Percentiles rank a stretch among this genome's conserved stretches.
Evolutionary conservation across 2,888 invertebrate species (phyloP).

Genomic region (Emmelina monodactyla): DNA sequence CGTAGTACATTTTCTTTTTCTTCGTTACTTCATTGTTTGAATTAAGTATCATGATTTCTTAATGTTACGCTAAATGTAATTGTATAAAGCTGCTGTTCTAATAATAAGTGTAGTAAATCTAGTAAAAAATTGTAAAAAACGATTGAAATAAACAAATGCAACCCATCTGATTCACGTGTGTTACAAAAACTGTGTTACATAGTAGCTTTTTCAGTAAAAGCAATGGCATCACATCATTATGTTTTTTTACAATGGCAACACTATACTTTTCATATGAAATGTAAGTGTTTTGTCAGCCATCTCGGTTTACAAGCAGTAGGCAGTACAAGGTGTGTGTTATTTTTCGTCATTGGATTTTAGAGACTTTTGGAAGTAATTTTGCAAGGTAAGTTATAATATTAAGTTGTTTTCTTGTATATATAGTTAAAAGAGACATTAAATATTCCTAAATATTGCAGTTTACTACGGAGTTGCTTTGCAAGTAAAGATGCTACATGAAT

Average conservation of each 20-base stretch:
- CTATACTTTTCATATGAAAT: background rate
- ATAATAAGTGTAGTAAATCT: background rate
- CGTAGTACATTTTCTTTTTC: background rate
- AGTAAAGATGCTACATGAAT: background rate
- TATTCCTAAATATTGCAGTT: background rate
- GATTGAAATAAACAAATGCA: background rate
- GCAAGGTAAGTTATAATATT: slow-evolving; percentile 1
- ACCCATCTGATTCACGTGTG: slow-evolving; percentile 1
- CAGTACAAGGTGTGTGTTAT: background rate
- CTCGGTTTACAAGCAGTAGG: background rate
- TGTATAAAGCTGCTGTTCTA: background rate
- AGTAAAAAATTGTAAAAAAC: background rate
- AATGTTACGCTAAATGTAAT: background rate
- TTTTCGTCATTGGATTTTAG: background rate
- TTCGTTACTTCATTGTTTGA: background rate
- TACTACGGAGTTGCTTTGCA: slow-evolving; percentile 2
- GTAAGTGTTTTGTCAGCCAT: background rate
- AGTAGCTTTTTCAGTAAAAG: background rate
- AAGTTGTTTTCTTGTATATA: background rate
- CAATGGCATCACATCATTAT: background rate
- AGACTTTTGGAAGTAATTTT: background rate
- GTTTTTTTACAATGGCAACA: background rate
- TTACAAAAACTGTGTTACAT: slow-evolving; percentile 1
- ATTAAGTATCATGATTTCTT: slow-evolving; percentile 1
- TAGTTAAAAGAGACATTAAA: background rate